These are phyloP conservation scores for Caracal caracal DNA, from an alignment of 2,113 vertebrate genomes.

Conservation along the genomic window DNA sequence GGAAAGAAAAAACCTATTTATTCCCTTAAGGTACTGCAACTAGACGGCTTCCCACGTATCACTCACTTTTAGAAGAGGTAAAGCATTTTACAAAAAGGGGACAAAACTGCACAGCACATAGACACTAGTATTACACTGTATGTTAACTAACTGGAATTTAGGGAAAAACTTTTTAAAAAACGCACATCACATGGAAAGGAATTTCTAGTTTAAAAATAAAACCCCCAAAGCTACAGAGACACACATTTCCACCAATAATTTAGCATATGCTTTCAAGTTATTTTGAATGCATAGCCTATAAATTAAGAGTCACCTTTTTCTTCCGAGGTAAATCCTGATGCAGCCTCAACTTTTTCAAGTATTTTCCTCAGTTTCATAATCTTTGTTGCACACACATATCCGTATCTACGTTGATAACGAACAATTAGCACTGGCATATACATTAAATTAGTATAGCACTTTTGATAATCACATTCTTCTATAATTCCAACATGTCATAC, in stretches of 20 bases:
- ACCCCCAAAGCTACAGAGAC: background rate
- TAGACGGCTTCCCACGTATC: background rate
- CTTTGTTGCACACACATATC: slow-evolving; percentile 99
- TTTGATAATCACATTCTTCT: background rate
- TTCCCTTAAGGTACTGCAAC: background rate
- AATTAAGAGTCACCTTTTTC: slow-evolving; percentile 93
- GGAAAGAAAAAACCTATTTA: background rate
- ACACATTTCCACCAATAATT: background rate
- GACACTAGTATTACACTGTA: background rate
- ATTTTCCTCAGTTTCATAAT: slow-evolving; percentile 99
- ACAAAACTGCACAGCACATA: background rate
- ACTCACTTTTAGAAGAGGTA: background rate
- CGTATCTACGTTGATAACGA: slow-evolving; percentile 89
- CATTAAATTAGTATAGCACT: background rate
- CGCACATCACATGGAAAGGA: background rate
- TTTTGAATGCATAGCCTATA: background rate
- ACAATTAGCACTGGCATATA: slow-evolving; percentile 26
- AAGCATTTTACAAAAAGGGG: background rate
- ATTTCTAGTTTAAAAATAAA: slow-evolving; percentile 14
- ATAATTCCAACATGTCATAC: background rate
- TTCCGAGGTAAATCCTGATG: slow-evolving; percentile 99
- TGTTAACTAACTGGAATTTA: background rate
- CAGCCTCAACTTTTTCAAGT: slow-evolving; percentile 98
- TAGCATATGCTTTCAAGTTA: background rate
- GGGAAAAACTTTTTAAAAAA: background rate